phyloP scores from a whole-genome alignment of 2,113 vertebrate genomes.

The Sinocyclocheilus maitianheensis region DNA sequence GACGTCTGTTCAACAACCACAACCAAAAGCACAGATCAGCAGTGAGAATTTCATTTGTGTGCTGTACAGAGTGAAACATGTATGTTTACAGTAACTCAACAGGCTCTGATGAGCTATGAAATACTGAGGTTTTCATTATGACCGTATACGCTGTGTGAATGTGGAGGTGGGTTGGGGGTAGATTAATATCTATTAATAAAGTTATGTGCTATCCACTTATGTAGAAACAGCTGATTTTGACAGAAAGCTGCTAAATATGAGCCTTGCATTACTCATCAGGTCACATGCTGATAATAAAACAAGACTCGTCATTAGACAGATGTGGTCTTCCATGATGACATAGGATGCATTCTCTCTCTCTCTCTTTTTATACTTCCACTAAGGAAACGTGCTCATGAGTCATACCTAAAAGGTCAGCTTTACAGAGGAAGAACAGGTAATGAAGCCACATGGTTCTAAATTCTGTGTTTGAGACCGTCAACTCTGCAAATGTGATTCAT shows the following conservation, averaged over 20 bases:
- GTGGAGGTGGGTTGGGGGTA: background rate
- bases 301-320: background rate
- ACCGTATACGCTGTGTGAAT: background rate
- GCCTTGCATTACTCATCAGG: background rate
- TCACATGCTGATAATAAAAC: background rate
- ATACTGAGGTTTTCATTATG: background rate
- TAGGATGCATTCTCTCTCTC: background rate
- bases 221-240: background rate
- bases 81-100: constrained; percentile 1
- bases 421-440: background rate
- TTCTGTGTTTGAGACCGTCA: background rate
- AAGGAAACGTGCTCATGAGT: background rate
- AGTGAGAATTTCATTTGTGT: background rate
- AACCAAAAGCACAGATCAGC: constrained; percentile 54
- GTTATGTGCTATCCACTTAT: background rate
- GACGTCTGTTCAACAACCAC: constrained; percentile 80
- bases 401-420: background rate
- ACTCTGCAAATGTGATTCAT: background rate
- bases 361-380: background rate
- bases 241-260: background rate
- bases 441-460: background rate
- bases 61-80: background rate
- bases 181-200: background rate
- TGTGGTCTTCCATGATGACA: background rate
- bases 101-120: background rate